These are phyloP conservation scores for Ailuropoda melanoleuca DNA, from an alignment of 2,113 vertebrate species.

Conservation along the genomic window DNA sequence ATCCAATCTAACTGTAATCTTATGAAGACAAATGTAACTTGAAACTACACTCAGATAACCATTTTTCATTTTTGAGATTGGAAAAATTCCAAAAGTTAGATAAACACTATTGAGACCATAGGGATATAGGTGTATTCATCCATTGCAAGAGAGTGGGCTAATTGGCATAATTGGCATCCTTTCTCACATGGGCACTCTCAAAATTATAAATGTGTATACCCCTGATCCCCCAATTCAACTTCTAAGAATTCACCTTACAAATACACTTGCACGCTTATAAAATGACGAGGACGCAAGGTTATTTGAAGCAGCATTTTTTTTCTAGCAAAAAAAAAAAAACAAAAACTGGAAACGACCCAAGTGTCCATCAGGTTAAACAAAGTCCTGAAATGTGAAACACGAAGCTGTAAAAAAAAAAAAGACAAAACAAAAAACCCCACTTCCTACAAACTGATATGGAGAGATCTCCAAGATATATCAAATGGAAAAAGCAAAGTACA, in stretches of 20 bases:
- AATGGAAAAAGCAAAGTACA: neutral
- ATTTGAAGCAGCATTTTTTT: neutral
- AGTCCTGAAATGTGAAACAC: neutral
- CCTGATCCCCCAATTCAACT: neutral
- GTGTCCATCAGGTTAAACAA: neutral
- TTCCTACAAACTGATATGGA: neutral
- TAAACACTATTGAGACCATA: neutral
- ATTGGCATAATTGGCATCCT: neutral
- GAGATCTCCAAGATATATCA: neutral
- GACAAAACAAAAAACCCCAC: neutral
- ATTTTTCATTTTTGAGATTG: neutral
- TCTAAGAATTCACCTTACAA: neutral
- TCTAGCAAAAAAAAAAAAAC: neutral
- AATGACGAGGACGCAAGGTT: neutral
- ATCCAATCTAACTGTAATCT: neutral
- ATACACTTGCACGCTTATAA: neutral
- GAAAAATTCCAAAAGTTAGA: neutral
- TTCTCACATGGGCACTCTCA: neutral
- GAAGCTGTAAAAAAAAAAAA: neutral
- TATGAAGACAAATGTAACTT: neutral
- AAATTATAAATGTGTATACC: neutral
- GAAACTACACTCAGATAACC: neutral
- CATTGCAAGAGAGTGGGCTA: rapidly evolving
- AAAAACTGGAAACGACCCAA: neutral
- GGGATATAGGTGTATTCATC: neutral